Evolutionary conservation across 2,888 invertebrate genomes (phyloP), one percentile per base, ranked within the genome.

Genomic region (Adelognathus sp.): DNA sequence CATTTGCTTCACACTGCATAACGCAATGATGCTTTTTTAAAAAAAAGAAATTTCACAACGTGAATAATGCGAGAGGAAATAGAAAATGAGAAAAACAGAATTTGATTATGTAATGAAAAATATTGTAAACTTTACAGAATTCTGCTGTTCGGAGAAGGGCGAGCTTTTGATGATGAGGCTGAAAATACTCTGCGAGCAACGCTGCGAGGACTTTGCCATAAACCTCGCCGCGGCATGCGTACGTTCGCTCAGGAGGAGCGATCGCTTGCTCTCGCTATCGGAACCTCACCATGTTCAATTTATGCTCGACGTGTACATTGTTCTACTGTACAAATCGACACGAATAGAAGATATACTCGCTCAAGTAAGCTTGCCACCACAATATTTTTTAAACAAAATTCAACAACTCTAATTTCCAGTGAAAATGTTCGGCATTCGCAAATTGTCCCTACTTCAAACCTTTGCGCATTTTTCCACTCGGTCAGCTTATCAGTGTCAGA

Each of bases 181-280:
- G 81, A 93, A 94, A 75, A 94, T 94, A 89, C 92, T 95, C 82
- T 93, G 93, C 84, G 92, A 93, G 85, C 93, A 94, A 75, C 93
- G 93, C 83, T 93, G 94, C 92, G 93, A 93, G 90, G 94, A 94
- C 88, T 91, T 95, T 80, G 95, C 95, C 81, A 91, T 94, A 71
- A 89, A 92, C 79, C 93, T 95, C 76, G 93, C 93, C 33, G 89
- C 93, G 71, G 93, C 93, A 14, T 93, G 94, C 82, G 92, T 94
- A 89, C 92, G 92, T 82, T 92, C 93, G 63, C 92, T 92, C 71
- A 90, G 93, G 46, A 85, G 90, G 70, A 90, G 88, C 84, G 90
- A 91, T 82, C 87, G 88, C 67, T 81, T 91, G 72, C 88, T 90
- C 71, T 88, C 88, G 72, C 84, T 91, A 11, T 90, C 90, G 54